Base-by-base conservation (phyloP, 23 tunicate species). In the Phallusia fumigata region DNA sequence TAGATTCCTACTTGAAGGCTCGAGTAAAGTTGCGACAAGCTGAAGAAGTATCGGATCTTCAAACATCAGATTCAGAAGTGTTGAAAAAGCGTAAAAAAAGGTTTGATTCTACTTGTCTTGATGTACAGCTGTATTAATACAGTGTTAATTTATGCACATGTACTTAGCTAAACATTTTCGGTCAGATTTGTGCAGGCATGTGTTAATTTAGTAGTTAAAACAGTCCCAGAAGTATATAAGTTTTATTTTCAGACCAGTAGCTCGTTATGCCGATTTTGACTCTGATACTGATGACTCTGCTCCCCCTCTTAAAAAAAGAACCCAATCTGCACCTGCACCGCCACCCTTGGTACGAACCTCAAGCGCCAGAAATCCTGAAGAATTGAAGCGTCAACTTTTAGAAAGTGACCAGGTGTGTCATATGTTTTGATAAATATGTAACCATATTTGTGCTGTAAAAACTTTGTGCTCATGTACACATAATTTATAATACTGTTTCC, bases 291-390 rank as follows among this genome's bases (percentile, higher is more conserved):
- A 65, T 65, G 74, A 65, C 74, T 65, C 12, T 5, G 5, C 74
- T 65, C 74, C 74, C 74, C 74, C 74, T 65, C 12, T 11, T 65
- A 65, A 65, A 65, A 65, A 65, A 65, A 65, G 74, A 65, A 65
- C 74, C 12, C 74, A 6, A 65, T 65, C 74, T 65, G 74, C 74
- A 65, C 74, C 74, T 65, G 65, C 65, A 52, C 65, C 65, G 19
- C 65, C 65, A 52, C 65, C 65, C 19, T 52, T 52, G 65, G 19
- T 52, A 52, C 65, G 65, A 52, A 52, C 12, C 31, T 65, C 74
- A 30, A 65, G 74, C 11, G 74, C 74, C 6, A 5, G 32, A 11
- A 65, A 30, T 65, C 74, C 74, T 5, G 74, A 65, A 30, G 74
- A 65, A 65, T 65, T 65, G 12, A 65, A 65, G 32, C 74, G 74